These are phyloP conservation scores for Callosobruchus maculatus DNA, from an alignment of 2,888 invertebrate genomes.

Conservation along the genomic window DNA sequence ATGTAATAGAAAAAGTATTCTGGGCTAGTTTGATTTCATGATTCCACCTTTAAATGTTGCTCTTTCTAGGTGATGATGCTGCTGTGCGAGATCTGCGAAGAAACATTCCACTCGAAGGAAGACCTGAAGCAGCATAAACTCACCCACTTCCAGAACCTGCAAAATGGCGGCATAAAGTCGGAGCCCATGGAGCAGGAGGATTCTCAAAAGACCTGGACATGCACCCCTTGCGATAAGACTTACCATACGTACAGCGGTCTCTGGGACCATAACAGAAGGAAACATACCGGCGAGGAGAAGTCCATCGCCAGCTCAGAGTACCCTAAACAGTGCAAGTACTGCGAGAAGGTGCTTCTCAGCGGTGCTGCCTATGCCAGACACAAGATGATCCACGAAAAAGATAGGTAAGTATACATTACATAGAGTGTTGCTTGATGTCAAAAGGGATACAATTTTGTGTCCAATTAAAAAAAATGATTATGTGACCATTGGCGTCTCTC, in stretches of 20 bases:
- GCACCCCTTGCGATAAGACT: constrained; percentile 56
- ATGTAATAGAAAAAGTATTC: no score
- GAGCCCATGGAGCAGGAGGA: constrained; percentile 30
- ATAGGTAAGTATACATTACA: constrained; percentile 1
- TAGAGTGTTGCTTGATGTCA: no score
- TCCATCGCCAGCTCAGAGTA: constrained; percentile 25
- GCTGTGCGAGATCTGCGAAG: constrained; percentile 59
- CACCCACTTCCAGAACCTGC: constrained; percentile 37
- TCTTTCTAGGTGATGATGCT: constrained; percentile 39
- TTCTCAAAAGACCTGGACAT: constrained; percentile 52
- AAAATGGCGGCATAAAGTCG: constrained; percentile 35
- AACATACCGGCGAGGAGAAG: constrained; percentile 33
- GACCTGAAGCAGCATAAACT: constrained; percentile 38
- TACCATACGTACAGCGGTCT: constrained; percentile 38
- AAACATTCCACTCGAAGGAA: constrained; percentile 54
- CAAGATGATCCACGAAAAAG: constrained; percentile 39
- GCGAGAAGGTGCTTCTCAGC: constrained; percentile 37
- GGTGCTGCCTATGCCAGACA: constrained; percentile 39
- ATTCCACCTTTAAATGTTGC: no score
- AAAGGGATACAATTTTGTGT: no score
- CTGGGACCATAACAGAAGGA: constrained; percentile 41
- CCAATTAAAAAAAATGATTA: no score
- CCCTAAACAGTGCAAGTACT: constrained; percentile 39
- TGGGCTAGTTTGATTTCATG: no score
- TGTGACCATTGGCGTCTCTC: no score